Percentiles rank a stretch among this genome's conserved stretches.
Conservation (phyloP, 2,888 invertebrate species). For the Nomada fucata region DNA sequence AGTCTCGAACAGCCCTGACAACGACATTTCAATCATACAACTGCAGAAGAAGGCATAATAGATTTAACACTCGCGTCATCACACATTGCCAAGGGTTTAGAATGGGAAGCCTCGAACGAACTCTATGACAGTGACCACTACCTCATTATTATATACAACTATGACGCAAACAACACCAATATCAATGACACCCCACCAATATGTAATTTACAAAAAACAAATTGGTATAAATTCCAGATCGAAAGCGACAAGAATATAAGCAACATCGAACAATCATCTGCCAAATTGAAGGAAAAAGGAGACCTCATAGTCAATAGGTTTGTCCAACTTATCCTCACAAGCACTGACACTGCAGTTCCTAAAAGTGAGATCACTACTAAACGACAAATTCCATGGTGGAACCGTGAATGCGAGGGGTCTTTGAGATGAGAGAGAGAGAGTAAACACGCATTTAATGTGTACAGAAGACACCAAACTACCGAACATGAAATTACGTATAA, state of each 20-base stretch:
- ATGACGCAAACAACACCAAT: too few species aligned
- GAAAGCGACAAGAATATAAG: not conserved
- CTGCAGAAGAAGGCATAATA: conserved; percentile 50
- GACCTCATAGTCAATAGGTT: conserved; percentile 18
- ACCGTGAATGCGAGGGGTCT: conserved; percentile 36
- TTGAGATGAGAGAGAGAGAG: conserved; percentile 15
- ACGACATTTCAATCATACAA: conserved; percentile 53
- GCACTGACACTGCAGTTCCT: conserved; percentile 33
- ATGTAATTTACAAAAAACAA: conserved; percentile 59
- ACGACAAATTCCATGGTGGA: conserved; percentile 62
- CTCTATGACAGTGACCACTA: conserved; percentile 60
- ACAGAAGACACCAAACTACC: conserved; percentile 42
- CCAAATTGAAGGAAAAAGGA: not conserved
- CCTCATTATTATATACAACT: conserved; percentile 46
- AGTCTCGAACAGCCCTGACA: conserved; percentile 41
- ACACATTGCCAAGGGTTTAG: conserved; percentile 25
- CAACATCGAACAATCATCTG: not conserved
- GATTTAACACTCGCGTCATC: conserved; percentile 54
- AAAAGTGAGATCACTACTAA: conserved; percentile 5
- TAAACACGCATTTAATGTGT: conserved; percentile 54
- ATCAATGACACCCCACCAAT: not conserved
- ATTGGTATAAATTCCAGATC: conserved; percentile 47
- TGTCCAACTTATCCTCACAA: conserved; percentile 34
- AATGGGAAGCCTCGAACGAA: conserved; percentile 36
- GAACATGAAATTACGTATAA: too few species aligned